Conservation (phyloP, 2,113 vertebrate species). For the Hemicordylus capensis region DNA sequence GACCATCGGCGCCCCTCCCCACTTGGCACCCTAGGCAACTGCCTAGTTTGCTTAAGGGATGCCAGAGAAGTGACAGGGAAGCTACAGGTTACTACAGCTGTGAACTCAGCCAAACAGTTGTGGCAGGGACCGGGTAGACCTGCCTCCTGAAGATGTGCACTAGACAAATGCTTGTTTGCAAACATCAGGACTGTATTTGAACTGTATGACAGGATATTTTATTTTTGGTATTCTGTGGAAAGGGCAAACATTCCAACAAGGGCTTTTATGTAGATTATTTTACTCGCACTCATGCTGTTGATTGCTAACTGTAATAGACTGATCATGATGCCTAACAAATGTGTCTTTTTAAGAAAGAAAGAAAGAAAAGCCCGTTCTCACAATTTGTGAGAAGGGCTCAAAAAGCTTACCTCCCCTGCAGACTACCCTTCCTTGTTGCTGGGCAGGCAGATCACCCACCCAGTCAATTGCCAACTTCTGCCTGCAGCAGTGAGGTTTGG, state of each 20-base stretch:
- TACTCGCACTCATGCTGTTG: slow-evolving; percentile 79
- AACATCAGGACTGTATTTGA: slow-evolving; percentile 75
- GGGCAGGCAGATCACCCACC: too few species aligned
- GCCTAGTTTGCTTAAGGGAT: too few species aligned
- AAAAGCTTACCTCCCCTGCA: too few species aligned
- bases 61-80: slow-evolving; percentile 93
- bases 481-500: too few species aligned
- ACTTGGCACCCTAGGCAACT: too few species aligned
- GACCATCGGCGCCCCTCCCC: too few species aligned
- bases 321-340: slow-evolving; percentile 91
- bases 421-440: too few species aligned
- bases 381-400: too few species aligned
- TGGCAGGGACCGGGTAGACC: slow-evolving; percentile 90
- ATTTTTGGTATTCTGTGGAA: slow-evolving; percentile 82
- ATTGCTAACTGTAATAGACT: slow-evolving; percentile 88
- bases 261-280: slow-evolving; percentile 85
- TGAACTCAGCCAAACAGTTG: slow-evolving; percentile 92
- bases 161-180: slow-evolving; percentile 70
- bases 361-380: too few species aligned
- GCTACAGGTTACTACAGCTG: slow-evolving; percentile 95
- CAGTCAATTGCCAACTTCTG: too few species aligned
- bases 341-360: slow-evolving; percentile 87
- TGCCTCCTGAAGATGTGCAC: slow-evolving; percentile 87
- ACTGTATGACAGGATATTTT: slow-evolving; percentile 78
- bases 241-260: slow-evolving; percentile 89